Evolutionary conservation across 2,113 vertebrate species (phyloP), one percentile per base, ranked within the genome.

Genomic region (Aldabrachelys gigantea): DNA sequence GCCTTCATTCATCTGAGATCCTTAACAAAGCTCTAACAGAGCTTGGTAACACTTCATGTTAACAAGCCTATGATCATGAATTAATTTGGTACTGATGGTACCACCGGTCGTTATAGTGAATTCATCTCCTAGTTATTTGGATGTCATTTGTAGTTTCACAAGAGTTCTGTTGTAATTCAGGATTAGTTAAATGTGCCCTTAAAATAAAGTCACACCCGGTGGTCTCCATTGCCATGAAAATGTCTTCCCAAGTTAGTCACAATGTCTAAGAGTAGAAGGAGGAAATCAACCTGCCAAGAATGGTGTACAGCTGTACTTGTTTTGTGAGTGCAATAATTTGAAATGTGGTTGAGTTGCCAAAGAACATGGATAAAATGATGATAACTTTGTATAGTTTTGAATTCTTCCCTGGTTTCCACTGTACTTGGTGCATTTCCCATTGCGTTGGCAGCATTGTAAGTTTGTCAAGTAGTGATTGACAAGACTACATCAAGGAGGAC

Each of bases 21-120:
- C 85, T 92, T 86, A 89, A 53, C 59, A 88, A 96, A 96, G 91
- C n/a, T 88, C 80, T 75, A 81, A 82, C 91, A 22, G 1, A 79
- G 72, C 90, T 89, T 88, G 17, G 65, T 84, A 96, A 85, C 87
- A 82, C 75, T 95, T 95, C 59, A 59, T 86, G 44, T 47, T 14
- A 90, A 91, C 87, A 85, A 89, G 62, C 82, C 88, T 50, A 5
- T 85, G 88, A 91, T 94, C 35, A 41, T 91, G 85, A 95, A 98
- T 98, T 96, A 96, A 95, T 96, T 88, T 96, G 19, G 49, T 93
- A 54, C 80, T 96, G 95, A 91, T 95, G 57, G 35, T 93, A 89
- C 84, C 85, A 86, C 62, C 78, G 84, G 8, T 94, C 91, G 92
- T 96, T 92, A 92, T 76, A 96, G 91, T 79, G 85, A 96, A 96